Evolutionary conservation across 2,113 vertebrate genomes (phyloP), one percentile per base, ranked within the genome.

Genomic region (Bubo blakistoni): DNA sequence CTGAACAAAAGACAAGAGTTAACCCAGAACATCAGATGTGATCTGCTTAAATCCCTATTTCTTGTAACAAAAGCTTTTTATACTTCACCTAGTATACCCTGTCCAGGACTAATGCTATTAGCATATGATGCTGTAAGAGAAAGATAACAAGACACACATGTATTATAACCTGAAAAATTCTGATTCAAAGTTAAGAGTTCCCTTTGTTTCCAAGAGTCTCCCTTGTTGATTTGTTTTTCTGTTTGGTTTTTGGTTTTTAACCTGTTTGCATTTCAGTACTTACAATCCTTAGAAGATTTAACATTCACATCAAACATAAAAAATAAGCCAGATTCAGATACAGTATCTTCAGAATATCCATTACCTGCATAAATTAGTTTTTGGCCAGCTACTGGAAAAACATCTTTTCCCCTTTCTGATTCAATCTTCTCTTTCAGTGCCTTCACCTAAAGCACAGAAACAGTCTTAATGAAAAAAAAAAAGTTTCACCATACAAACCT

Each of bases 351-450:
- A 88, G 42, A 69, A 81, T 71, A 92, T 61, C 14, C 38, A 70
- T 97, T 98, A 99, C 99, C 99, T 98, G 99, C 99, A 98, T 99
- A 99, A 97, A 99, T 99, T 97, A 99, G 97, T 94, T 99, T 99
- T 97, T 99, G 99, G 83, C 99, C 99, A 76, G 98, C 98, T 83
- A 99, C 98, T 86, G 99, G 98, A 97, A 99, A 99, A 82, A 97
- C 97, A 94, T 99, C 99, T 92, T 98, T 99, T 47, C 99, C 99
- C 69, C 98, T 99, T 97, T 99, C 99, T 92, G 98, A 98, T 97
- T 99, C 99, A 96, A 99, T 99, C 97, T 98, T 99, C 98, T 99
- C 99, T 96, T 99, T 99, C 95, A 99, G 97, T 24, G 98, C 98
- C 95, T 98, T 99, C 88, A 99, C 99, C 99, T 99, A 96, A 55